A percentile compares a stretch with the other conserved stretches of the same genome.
These are phyloP conservation scores for Amphimedon queenslandica DNA, from an alignment of 37 sponge, comb jelly and placozoan genomes.

Conservation along the genomic window DNA sequence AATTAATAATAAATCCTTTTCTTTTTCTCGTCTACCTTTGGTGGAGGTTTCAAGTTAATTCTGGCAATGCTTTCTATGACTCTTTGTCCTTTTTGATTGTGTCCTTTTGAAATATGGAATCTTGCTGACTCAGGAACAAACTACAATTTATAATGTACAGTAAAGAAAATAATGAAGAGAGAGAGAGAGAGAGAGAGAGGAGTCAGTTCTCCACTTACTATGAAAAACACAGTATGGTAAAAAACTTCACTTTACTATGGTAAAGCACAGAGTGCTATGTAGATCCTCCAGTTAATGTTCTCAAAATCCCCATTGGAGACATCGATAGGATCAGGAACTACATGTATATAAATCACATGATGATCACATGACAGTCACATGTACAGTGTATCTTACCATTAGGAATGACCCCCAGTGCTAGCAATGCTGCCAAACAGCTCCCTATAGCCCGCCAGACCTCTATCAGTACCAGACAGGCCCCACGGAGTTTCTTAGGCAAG, in stretches of 20 bases:
- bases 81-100: conserved; percentile 49
- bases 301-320: too few species aligned
- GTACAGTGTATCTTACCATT: background rate
- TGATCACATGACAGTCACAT: background rate
- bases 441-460: conserved; percentile 60
- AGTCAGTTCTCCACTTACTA: too few species aligned
- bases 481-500: conserved; percentile 49
- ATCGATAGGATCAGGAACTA: conserved; percentile 1
- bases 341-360: background rate
- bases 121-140: conserved; percentile 72
- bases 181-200: conserved; percentile 6
- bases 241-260: conserved; percentile 38
- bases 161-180: conserved; percentile 17
- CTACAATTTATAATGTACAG: conserved; percentile 26
- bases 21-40: conserved; percentile 8
- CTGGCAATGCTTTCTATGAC: conserved; percentile 47
- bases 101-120: conserved; percentile 50
- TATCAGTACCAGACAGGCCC: conserved; percentile 11
- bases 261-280: conserved; percentile 40
- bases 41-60: conserved; percentile 41
- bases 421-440: conserved; percentile 42
- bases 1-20: background rate
- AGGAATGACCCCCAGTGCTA: conserved; percentile 47
- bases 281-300: conserved; percentile 45
- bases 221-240: conserved; percentile 32